Conservation (phyloP, 1,140 invertebrate species). For the Subanguina moxae region DNA sequence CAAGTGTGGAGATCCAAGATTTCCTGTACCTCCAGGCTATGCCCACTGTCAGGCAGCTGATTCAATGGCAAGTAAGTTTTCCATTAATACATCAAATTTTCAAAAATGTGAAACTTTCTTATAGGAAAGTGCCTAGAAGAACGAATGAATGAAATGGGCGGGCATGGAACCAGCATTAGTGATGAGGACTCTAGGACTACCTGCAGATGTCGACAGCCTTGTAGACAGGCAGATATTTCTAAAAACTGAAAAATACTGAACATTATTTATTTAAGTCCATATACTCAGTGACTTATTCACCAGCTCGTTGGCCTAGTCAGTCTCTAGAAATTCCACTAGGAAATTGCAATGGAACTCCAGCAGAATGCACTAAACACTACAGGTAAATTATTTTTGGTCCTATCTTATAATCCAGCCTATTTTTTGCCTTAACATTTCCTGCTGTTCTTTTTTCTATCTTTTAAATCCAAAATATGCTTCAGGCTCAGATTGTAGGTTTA, state of each 20-base stretch:
- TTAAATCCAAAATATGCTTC: too few relatives aligned
- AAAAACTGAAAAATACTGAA: neutral
- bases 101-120: constrained; percentile 16
- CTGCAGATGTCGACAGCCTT: constrained; percentile 52
- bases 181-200: constrained; percentile 26
- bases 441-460: too few relatives aligned
- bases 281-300: constrained; percentile 54
- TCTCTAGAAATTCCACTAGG: constrained; percentile 53
- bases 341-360: constrained; percentile 44
- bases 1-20: constrained; percentile 51
- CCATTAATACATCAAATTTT: constrained; percentile 6
- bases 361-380: constrained; percentile 53
- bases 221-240: constrained; percentile 27
- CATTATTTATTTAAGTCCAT: constrained; percentile 31
- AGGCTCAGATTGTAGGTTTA: too few relatives aligned
- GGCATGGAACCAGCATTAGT: constrained; percentile 12
- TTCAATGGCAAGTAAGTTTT: constrained; percentile 39
- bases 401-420: too few relatives aligned
- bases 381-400: constrained; percentile 27
- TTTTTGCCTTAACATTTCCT: too few relatives aligned
- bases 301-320: constrained; percentile 51
- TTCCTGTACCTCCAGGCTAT: constrained; percentile 43
- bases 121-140: constrained; percentile 50
- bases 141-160: constrained; percentile 42
- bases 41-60: constrained; percentile 50